A percentile compares a stretch with the other conserved stretches of the same genome.
These are phyloP conservation scores for Drosophila persimilis DNA, from an alignment of 1,140 invertebrate species.

Conservation along the genomic window DNA sequence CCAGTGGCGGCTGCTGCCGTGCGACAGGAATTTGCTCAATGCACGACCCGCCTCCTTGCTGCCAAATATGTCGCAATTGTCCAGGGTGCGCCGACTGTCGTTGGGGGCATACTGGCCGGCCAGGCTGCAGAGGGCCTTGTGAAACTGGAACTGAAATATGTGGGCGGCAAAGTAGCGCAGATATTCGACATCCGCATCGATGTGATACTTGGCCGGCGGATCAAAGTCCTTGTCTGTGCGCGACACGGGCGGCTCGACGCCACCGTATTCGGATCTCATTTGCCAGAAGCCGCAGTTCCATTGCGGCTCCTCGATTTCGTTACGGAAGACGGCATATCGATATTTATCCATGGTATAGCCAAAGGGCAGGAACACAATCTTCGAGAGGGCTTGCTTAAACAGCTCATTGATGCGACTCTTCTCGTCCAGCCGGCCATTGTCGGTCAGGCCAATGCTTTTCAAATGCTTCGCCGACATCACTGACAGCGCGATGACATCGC, in stretches of 20 bases:
- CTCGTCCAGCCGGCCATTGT: slow-evolving; percentile 61
- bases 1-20: slow-evolving; percentile 86
- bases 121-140: slow-evolving; percentile 85
- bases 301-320: slow-evolving; percentile 82
- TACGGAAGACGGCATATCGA: slow-evolving; percentile 86
- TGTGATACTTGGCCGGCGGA: slow-evolving; percentile 87
- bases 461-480: slow-evolving; percentile 86
- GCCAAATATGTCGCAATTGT: slow-evolving; percentile 86
- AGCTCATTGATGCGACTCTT: slow-evolving; percentile 78
- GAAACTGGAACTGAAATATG: slow-evolving; percentile 87
- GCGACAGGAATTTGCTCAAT: slow-evolving; percentile 54
- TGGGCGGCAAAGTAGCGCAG: slow-evolving; percentile 86
- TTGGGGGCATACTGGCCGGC: slow-evolving; percentile 84
- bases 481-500: slow-evolving; percentile 87
- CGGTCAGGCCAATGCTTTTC: slow-evolving; percentile 83
- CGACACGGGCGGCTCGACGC: slow-evolving; percentile 84
- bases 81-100: slow-evolving; percentile 81
- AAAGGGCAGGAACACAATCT: slow-evolving; percentile 86
- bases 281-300: slow-evolving; percentile 87
- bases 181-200: slow-evolving; percentile 85
- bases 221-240: slow-evolving; percentile 85
- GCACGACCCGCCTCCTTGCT: slow-evolving; percentile 83
- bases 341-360: slow-evolving; percentile 84
- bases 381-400: slow-evolving; percentile 84
- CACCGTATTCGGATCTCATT: slow-evolving; percentile 84